Conservation (phyloP, 2,113 vertebrate species). For the Loxodonta africana region DNA sequence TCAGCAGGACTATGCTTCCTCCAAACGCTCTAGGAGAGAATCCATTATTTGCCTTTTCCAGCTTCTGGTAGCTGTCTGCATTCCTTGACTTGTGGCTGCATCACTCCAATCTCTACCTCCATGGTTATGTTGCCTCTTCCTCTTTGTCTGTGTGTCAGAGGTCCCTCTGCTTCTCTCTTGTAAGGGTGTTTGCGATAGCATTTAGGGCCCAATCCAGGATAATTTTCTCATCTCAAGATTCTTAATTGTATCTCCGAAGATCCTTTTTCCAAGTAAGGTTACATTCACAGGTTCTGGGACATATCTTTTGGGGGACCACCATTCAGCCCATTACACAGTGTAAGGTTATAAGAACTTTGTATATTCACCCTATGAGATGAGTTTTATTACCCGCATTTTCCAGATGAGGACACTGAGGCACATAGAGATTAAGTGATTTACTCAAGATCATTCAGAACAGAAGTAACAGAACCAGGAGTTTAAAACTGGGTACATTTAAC, state of each 20-base stretch:
- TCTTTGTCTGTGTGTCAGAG: neutral
- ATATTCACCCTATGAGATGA: neutral
- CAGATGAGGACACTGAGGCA: neutral
- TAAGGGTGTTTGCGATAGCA: neutral
- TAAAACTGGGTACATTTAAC: neutral
- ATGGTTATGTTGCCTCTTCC: neutral
- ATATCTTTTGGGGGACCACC: neutral
- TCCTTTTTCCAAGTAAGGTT: neutral
- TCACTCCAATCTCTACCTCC: neutral
- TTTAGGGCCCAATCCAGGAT: neutral
- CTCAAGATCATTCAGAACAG: neutral
- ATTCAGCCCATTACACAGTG: neutral
- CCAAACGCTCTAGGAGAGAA: neutral
- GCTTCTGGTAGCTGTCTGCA: neutral
- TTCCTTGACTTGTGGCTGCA: neutral
- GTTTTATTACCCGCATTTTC: neutral
- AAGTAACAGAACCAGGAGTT: neutral
- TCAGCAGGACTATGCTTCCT: neutral
- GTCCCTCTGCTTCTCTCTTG: slow-evolving; percentile 44
- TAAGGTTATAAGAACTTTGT: neutral
- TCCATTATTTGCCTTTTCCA: neutral
- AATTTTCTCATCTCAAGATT: neutral
- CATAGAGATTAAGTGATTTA: neutral
- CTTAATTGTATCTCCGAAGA: neutral
- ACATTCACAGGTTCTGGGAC: neutral